Evolutionary conservation across 2,113 vertebrate genomes (phyloP).

Genomic region (Anhinga anhinga): DNA sequence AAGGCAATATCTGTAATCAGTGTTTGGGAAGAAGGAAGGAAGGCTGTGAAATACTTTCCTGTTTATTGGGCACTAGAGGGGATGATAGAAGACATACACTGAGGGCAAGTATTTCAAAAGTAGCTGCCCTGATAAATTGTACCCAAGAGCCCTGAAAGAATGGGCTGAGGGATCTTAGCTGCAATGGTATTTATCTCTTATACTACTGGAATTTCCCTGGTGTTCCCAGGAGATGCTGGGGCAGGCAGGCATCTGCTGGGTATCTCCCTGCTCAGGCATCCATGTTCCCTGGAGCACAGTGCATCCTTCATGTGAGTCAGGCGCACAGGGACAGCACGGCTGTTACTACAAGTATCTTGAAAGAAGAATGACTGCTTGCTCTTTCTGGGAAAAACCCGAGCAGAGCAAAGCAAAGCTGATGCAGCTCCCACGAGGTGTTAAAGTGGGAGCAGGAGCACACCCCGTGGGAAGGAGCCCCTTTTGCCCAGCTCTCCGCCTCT

Average conservation of each 20-base stretch:
- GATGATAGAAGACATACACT: background rate
- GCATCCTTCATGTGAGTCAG: background rate
- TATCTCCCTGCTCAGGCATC: background rate
- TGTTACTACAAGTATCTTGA: background rate
- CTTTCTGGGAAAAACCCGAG: background rate
- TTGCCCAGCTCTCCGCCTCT: background rate
- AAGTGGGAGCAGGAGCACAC: background rate
- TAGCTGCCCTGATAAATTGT: background rate
- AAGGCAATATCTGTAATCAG: background rate
- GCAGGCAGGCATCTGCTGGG: background rate
- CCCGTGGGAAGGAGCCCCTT: fast-evolving
- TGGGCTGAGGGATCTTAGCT: background rate
- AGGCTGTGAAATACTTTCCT: background rate
- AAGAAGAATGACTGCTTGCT: background rate
- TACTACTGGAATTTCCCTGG: slow-evolving; percentile 3
- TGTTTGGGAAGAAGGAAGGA: background rate
- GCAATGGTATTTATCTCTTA: background rate
- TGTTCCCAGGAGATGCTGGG: background rate
- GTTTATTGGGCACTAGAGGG: background rate
- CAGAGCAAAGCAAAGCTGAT: background rate
- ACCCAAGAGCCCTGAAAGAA: background rate
- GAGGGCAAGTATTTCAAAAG: slow-evolving; percentile 3
- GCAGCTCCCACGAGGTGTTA: background rate
- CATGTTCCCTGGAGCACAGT: fast-evolving
- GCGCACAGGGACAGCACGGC: fast-evolving